Evolutionary conservation across 2,888 invertebrate genomes (phyloP).

Genomic region (Ectemnius continuus): DNA sequence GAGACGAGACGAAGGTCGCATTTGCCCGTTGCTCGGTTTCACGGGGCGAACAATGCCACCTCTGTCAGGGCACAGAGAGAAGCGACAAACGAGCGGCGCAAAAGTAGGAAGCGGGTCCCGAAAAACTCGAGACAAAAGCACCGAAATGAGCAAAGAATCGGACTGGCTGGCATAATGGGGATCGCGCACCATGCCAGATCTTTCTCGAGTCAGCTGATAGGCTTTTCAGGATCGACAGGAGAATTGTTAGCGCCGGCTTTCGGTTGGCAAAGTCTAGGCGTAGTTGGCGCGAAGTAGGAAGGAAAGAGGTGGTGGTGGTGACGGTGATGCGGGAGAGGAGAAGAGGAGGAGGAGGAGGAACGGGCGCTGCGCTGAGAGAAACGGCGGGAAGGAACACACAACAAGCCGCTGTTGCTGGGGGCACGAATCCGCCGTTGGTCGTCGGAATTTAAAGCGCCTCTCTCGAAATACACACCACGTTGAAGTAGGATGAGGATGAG

Average conservation of each 20-base stretch:
- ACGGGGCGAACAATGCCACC: conserved; percentile 34
- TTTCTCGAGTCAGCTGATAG: not conserved
- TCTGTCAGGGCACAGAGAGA: conserved; percentile 10
- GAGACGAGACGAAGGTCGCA: conserved; percentile 28
- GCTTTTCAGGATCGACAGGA: not conserved
- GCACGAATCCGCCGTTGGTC: conserved; percentile 47
- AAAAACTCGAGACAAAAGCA: not conserved
- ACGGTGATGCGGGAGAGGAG: not conserved
- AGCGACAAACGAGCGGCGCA: not conserved
- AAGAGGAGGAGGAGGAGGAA: not conserved
- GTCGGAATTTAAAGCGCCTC: conserved; percentile 30
- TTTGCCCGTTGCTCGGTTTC: conserved; percentile 33
- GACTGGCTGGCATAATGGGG: not conserved
- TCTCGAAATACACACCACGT: not conserved
- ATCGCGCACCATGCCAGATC: not conserved
- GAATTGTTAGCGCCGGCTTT: not conserved
- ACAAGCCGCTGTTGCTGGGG: conserved; percentile 50
- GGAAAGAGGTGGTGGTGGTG: not conserved
- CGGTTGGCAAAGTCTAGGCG: not conserved
- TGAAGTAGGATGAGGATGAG: conserved; percentile 32
- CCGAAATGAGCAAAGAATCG: conserved; percentile 12
- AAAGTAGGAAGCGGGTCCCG: conserved; percentile 2
- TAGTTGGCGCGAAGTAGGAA: conserved; percentile 1
- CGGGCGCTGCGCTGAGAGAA: not conserved
- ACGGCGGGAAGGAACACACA: conserved; percentile 23